phyloP scores from a whole-genome alignment of 2,113 vertebrate species.

The Nestor notabilis region DNA sequence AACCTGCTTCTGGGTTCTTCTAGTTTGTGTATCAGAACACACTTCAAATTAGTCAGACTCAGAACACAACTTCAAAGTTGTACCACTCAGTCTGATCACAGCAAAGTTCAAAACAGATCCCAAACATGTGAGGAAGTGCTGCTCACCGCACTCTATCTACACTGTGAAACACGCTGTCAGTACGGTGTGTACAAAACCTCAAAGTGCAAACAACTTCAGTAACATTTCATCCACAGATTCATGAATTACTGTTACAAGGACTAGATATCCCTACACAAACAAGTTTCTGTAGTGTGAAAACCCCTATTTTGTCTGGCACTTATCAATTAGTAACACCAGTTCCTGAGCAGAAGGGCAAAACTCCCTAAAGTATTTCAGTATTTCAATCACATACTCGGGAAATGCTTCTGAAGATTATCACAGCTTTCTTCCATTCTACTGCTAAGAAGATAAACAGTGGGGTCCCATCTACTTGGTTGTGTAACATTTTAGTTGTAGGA shows the following conservation, averaged over 20 bases:
- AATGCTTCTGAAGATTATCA: neutral
- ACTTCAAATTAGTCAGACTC: neutral
- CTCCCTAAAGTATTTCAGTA: neutral
- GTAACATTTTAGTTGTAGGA: neutral
- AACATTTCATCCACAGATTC: neutral
- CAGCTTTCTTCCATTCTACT: neutral
- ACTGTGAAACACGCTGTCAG: neutral
- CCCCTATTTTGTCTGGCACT: neutral
- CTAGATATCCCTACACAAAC: neutral
- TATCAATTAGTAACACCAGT: neutral
- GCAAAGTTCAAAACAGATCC: neutral
- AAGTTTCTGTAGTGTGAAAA: neutral
- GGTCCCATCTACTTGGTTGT: neutral
- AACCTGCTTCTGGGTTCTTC: neutral
- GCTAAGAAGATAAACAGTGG: neutral
- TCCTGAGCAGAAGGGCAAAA: neutral
- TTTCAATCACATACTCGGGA: neutral
- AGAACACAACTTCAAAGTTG: neutral
- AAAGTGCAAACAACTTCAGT: neutral
- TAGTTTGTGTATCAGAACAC: neutral
- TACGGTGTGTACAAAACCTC: neutral
- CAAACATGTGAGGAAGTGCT: neutral
- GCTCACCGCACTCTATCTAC: neutral
- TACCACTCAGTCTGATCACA: accelerated
- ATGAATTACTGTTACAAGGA: neutral